Percentiles rank a stretch among this genome's conserved stretches.
phyloP scores from a whole-genome alignment of 2,888 invertebrate genomes.

The Leptinotarsa tumamoca region DNA sequence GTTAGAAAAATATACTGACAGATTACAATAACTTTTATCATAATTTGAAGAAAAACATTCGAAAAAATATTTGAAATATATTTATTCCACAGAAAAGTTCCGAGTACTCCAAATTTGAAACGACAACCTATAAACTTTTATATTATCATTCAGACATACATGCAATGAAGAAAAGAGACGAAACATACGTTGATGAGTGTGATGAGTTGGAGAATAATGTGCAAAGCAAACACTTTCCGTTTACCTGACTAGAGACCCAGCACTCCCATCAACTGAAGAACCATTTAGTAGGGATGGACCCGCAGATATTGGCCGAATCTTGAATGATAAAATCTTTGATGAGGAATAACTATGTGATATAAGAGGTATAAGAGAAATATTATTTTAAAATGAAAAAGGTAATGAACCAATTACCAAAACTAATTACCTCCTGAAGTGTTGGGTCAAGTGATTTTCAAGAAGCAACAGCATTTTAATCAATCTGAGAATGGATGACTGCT shows the following conservation, averaged over 20 bases:
- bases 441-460: too few relatives aligned
- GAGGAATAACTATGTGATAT: background rate
- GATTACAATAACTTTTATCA: background rate
- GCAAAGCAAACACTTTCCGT: slow-evolving; percentile 30
- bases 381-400: too few relatives aligned
- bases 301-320: slow-evolving; percentile 72
- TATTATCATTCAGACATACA: background rate
- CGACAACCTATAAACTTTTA: background rate
- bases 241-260: slow-evolving; percentile 73
- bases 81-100: background rate
- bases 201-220: slow-evolving; percentile 22
- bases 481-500: too few relatives aligned
- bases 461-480: too few relatives aligned
- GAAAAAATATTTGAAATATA: background rate
- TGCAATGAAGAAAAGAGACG: background rate
- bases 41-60: background rate
- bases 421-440: too few relatives aligned
- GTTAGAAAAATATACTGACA: too few relatives aligned
- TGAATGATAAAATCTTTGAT: slow-evolving; percentile 33
- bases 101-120: background rate
- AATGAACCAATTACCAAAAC: too few relatives aligned
- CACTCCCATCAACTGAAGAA: slow-evolving; percentile 67
- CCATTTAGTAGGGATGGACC: slow-evolving; percentile 70
- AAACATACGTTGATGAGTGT: slow-evolving; percentile 9
- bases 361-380: too few relatives aligned